Base-by-base conservation (phyloP, 1,140 invertebrate species). In the Drosophila obscura region DNA sequence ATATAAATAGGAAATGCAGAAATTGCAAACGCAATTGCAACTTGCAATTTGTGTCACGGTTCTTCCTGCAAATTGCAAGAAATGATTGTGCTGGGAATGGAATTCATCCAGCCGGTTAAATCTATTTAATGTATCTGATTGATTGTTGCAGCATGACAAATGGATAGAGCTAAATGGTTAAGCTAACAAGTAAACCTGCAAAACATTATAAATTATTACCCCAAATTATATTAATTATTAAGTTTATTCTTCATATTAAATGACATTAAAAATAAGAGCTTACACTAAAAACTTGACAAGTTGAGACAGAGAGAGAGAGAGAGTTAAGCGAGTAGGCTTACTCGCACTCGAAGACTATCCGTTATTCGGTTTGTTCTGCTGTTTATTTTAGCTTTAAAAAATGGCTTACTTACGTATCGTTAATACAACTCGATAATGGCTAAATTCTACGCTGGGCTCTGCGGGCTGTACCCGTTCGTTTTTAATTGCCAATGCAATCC, bases 1-100 rank as follows among this genome's bases (percentile, higher is more conserved):
- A 28, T 53, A 62, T 58, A 43, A 45, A 60, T 53, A 48, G 43
- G 43, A 61, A 44, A 58, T 55, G 48, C 44, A 60, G 48, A 80
- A 68, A 80, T 73, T 73, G 63, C 46, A 64, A 66, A 66, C 55
- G 57, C 24, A 35, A 67, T 50, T 35, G 66, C 71, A 77, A 77
- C 62, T 72, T 50, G 9, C 26, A n/a, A 39, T 13, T 39, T 39
- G 11, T 39, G 35, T 13, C 35, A 39, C 11, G 35, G 11, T 13
- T 39, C 26, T 31, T 24, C 41, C 22, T 13, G 26, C 15, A 61
- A 64, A 8, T 39, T 1, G 53, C 24, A 52, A 24, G 58, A 9
- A 26, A 9, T 24, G 35, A 39, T 53, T 59, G 16, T 53, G 16
- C 16, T 41, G 50, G 35, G 19, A 19, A 19, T 19, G 19, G 19